Percentiles rank a stretch among this genome's conserved stretches.
Evolutionary conservation across 2,888 invertebrate species (phyloP).

Genomic region (Cremastinae sp.): DNA sequence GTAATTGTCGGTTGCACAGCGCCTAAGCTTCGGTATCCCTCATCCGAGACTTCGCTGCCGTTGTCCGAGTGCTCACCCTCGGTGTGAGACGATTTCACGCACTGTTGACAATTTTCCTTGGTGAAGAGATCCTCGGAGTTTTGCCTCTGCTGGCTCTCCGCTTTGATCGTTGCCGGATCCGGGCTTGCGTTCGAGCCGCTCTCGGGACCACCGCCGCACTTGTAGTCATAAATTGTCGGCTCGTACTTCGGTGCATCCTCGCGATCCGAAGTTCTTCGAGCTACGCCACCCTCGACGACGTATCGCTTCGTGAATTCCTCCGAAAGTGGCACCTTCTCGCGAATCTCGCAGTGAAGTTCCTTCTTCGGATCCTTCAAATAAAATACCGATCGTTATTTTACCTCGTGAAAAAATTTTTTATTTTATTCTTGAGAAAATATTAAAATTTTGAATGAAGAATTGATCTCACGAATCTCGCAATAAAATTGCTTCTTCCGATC

Average conservation of each 20-base stretch:
- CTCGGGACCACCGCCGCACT: slow-evolving; percentile 71
- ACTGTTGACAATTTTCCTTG: slow-evolving; percentile 70
- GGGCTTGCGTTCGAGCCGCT: slow-evolving; percentile 74
- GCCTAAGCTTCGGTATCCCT: slow-evolving; percentile 91
- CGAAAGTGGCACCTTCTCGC: slow-evolving; percentile 69
- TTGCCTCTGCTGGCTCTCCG: slow-evolving; percentile 64
- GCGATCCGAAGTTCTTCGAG: slow-evolving; percentile 71
- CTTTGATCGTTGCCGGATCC: slow-evolving; percentile 67
- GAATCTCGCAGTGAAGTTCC: slow-evolving; percentile 70
- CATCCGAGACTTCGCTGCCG: slow-evolving; percentile 92
- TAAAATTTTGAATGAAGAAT: too few relatives aligned
- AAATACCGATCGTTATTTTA: background rate
- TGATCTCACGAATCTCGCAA: slow-evolving; percentile 67
- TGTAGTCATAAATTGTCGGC: slow-evolving; percentile 76
- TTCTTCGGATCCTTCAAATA: slow-evolving; percentile 71
- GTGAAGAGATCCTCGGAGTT: slow-evolving; percentile 67
- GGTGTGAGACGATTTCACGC: slow-evolving; percentile 72
- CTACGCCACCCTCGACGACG: slow-evolving; percentile 76
- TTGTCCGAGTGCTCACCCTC: slow-evolving; percentile 84
- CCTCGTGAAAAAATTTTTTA: background rate
- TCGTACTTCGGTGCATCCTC: slow-evolving; percentile 77
- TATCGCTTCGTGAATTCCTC: slow-evolving; percentile 76
- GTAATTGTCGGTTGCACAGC: slow-evolving; percentile 83
- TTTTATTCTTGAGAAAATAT: slow-evolving; percentile 10
- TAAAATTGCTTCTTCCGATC: slow-evolving; percentile 73